These are phyloP conservation scores for Ridgeia piscesae DNA, from an alignment of 1,140 invertebrate species.

Conservation along the genomic window DNA sequence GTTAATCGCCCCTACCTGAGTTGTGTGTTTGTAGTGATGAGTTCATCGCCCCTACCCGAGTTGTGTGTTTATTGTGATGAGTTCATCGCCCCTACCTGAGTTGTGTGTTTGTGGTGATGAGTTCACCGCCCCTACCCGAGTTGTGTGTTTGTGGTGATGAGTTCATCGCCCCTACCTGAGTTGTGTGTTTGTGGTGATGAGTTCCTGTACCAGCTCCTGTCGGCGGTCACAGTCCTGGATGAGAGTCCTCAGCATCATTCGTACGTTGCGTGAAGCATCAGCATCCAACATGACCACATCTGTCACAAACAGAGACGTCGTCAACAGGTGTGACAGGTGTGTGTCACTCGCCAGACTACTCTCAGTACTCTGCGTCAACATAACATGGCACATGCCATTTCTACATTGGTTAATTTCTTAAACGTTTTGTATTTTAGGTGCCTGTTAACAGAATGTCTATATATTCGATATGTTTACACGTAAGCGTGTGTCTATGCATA, in stretches of 20 bases:
- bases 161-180: conserved; percentile 30
- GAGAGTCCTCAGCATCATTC: conserved; percentile 33
- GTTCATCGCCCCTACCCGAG: no score
- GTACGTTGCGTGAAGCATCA: conserved; percentile 27
- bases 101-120: no score
- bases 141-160: not conserved
- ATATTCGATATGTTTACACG: no score
- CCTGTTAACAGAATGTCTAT: not conserved
- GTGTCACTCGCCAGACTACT: no score
- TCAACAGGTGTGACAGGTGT: not conserved
- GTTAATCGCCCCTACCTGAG: no score
- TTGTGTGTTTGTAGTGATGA: no score
- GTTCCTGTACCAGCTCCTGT: conserved; percentile 48
- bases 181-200: conserved; percentile 46
- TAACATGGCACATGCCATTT: no score
- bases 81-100: no score
- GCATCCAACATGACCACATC: conserved; percentile 29
- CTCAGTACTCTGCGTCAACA: no score
- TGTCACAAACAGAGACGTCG: conserved; percentile 1
- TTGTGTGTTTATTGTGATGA: no score
- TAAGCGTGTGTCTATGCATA: conserved; percentile 33
- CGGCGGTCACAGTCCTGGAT: conserved; percentile 46
- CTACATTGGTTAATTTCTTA: no score
- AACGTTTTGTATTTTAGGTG: conserved; percentile 2
- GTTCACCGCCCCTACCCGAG: no score